phyloP scores from a whole-genome alignment of 2,888 invertebrate genomes.

The Hyles lineata region DNA sequence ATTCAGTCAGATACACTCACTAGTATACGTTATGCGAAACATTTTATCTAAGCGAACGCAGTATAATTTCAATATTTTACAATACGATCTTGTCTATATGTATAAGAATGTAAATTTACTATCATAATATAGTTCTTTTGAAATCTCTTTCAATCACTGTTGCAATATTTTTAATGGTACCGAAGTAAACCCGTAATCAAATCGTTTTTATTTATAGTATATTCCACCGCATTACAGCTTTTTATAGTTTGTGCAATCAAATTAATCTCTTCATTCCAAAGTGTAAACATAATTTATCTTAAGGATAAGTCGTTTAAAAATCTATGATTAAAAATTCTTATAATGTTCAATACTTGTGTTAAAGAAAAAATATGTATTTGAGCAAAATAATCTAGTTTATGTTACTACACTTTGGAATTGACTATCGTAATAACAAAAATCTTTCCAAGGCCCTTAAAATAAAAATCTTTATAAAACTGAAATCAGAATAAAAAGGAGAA shows the following conservation, averaged over 20 bases:
- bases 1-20: constrained; percentile 3
- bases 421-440: background rate
- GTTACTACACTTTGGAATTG: background rate
- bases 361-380: no score
- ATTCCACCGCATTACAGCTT: no score
- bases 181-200: background rate
- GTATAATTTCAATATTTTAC: background rate
- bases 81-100: background rate
- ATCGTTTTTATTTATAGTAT: background rate
- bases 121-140: background rate
- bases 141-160: background rate
- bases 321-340: no score
- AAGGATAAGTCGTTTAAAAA: no score
- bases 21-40: background rate
- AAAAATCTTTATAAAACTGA: background rate
- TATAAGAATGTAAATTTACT: background rate
- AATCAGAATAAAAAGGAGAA: background rate
- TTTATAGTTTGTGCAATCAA: no score
- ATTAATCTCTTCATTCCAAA: no score
- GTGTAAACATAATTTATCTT: no score
- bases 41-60: background rate
- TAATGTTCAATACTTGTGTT: no score
- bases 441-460: background rate
- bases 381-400: no score
- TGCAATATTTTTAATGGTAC: background rate